Evolutionary conservation across 2,888 invertebrate genomes (phyloP), one percentile per base, ranked within the genome.

Genomic region (Julus scanicus): DNA sequence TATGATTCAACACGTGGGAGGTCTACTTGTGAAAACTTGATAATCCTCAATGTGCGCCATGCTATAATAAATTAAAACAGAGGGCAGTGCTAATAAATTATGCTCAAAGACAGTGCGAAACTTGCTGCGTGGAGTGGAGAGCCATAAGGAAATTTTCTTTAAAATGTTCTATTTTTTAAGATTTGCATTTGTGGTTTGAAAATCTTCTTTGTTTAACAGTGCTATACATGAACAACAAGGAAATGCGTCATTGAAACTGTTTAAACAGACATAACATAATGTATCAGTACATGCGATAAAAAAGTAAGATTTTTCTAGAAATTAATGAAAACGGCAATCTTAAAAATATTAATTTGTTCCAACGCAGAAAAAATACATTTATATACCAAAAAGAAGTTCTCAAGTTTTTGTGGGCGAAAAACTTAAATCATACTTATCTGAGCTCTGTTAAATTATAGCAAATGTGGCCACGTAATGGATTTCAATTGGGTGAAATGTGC

Each of bases 11-110:
- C 57, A 57, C 20, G 71, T 71, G 29, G 71, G 71, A 29, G 71
- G 71, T 71, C 71, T 29, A 71, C 71, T 71, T 11, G 71, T 71
- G 71, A 29, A 71, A 71, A 71, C 20, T 71, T 71, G 71, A 9
- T 71, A 71, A 71, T 71, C 9, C 71, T 5, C 71, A n/a, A 71
- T 29, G 29, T 3, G 44, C 71, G 20, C 71, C 20, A 71, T 29
- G 71, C 13, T n/a, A n/a, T 29, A 29, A 71, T 71, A 71, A 71
- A 71, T 71, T 71, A 29, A 4, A 63, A n/a, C 20, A 63, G n/a
- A 11, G 15, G 63, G n/a, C n/a, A n/a, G n/a, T 20, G 63, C 20
- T 9, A 63, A 20, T 63, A 20, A 63, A 63, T 20, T 20, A 17
- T 17, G 57, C 17, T 17, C 57, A n/a, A n/a, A n/a, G n/a, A 17